Percentiles rank a stretch among this genome's conserved stretches.
Evolutionary conservation across 2,888 invertebrate species (phyloP).

Genomic region (Neuroscelio doddi): DNA sequence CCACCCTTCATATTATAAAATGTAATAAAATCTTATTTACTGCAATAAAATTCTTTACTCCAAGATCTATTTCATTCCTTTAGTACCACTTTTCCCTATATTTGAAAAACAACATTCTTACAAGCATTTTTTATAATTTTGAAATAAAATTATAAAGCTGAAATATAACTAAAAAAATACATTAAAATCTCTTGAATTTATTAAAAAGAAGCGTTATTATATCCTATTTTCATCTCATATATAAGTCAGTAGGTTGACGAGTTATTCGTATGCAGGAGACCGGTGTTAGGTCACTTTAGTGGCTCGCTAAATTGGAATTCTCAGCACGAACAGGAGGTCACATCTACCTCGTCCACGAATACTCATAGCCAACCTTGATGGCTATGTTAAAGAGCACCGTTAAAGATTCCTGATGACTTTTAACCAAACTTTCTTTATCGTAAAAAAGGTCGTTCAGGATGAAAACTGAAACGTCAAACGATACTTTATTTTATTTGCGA

Average conservation of each 20-base stretch:
- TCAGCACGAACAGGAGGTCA: slow-evolving; percentile 57
- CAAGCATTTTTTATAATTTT: too few relatives aligned
- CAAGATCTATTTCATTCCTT: too few relatives aligned
- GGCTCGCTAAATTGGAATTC: slow-evolving; percentile 57
- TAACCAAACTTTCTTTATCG: slow-evolving; percentile 17
- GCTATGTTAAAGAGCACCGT: slow-evolving; percentile 51
- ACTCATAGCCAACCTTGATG: slow-evolving; percentile 55
- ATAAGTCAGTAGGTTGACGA: slow-evolving; percentile 59
- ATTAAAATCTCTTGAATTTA: too few relatives aligned
- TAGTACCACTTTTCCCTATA: too few relatives aligned
- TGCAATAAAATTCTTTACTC: too few relatives aligned
- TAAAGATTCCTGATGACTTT: slow-evolving; percentile 20
- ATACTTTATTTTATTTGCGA: not conserved
- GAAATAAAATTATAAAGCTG: too few relatives aligned
- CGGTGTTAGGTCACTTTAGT: slow-evolving; percentile 51
- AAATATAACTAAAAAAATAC: too few relatives aligned
- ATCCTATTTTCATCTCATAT: slow-evolving; percentile 38
- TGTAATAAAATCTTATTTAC: too few relatives aligned
- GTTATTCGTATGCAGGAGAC: slow-evolving; percentile 58
- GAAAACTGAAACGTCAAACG: not conserved
- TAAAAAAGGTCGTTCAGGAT: not conserved
- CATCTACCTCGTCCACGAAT: slow-evolving; percentile 52
- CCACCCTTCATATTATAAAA: too few relatives aligned
- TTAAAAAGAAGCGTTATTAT: slow-evolving; percentile 13
- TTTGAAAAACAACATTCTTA: too few relatives aligned